Base-by-base conservation (phyloP, 1,140 invertebrate genomes). In the Nasonia vitripennis region DNA sequence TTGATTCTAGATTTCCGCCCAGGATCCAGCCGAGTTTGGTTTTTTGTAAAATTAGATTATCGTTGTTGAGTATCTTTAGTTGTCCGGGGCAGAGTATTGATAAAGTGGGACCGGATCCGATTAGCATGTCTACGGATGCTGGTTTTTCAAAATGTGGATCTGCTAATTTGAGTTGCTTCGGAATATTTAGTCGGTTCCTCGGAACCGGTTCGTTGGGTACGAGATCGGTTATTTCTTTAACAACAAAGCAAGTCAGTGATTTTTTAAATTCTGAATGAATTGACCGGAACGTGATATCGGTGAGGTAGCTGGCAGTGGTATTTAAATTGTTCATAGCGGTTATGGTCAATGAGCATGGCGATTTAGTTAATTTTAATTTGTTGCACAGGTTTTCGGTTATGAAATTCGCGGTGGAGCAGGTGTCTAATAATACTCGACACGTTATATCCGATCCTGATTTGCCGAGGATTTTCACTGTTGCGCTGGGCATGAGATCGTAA, bases 1-100 rank as follows among this genome's bases (percentile, higher is more conserved):
- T 27, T 17, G 31, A 12, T 14, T 45, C 9, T 81, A 73, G 12
- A n/a, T 14, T 27, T 0, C 81, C 81, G 2, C 41, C 81, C 4
- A 82, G 23, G 7, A 83, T 45, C 81, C 55, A 83, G 10, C 81
- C 81, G 3, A 83, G 23, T 12, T 10, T 11, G 1, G 80, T 51
- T 20, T 81, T 81, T 73, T 81, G 80, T 10, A 81, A 27, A 48
- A 45, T 45, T 7, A 81, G 14, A 20, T 70, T 37, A 2, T 48
- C 23, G 2, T 81, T 17, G 1, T 71, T 7, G 6, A 27, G 14
- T 1, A 81, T 0, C 1, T 81, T 41, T 7, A 81, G 70, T 71
- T 81, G 79, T 23, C 79, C 62, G 3, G 20, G 6, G 0, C 20
- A 45, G 2, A 81, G 12, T 11, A 81, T 12, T 0, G 80, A 81